Conservation (phyloP, 2,113 vertebrate species). For the Nibea coibor region DNA sequence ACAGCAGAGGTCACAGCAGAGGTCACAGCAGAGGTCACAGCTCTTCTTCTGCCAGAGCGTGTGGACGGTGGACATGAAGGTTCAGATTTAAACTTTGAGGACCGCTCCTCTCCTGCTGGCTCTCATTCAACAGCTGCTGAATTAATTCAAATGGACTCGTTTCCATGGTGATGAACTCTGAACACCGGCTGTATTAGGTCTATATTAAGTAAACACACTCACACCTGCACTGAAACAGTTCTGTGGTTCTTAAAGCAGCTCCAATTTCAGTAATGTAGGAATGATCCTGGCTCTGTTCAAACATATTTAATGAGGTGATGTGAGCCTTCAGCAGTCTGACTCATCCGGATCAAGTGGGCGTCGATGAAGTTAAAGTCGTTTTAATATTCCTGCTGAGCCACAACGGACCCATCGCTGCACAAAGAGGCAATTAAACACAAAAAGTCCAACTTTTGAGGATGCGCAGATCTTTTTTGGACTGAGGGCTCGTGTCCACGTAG, state of each 20-base stretch:
- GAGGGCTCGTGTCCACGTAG: too few species aligned
- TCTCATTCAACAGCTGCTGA: neutral
- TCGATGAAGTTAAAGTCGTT: neutral
- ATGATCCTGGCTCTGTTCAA: neutral
- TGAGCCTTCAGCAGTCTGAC: neutral
- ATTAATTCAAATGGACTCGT: neutral
- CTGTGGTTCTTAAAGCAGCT: neutral
- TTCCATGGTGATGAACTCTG: neutral
- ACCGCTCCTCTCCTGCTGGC: too few species aligned
- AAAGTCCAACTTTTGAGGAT: neutral
- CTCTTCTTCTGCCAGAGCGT: neutral
- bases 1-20: too few species aligned
- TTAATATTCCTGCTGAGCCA: neutral
- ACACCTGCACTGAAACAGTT: neutral
- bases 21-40: too few species aligned
- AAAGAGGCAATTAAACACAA: slow-evolving; percentile 10
- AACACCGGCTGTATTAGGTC: neutral
- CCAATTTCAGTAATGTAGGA: neutral
- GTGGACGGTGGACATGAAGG: neutral
- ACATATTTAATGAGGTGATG: slow-evolving; percentile 1
- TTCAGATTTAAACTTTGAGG: neutral
- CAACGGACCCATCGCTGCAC: neutral
- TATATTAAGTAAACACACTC: neutral
- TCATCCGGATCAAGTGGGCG: neutral
- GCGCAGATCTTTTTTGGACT: neutral